Evolutionary conservation across 2,888 invertebrate species (phyloP).

Genomic region (Tortricodes alternella): DNA sequence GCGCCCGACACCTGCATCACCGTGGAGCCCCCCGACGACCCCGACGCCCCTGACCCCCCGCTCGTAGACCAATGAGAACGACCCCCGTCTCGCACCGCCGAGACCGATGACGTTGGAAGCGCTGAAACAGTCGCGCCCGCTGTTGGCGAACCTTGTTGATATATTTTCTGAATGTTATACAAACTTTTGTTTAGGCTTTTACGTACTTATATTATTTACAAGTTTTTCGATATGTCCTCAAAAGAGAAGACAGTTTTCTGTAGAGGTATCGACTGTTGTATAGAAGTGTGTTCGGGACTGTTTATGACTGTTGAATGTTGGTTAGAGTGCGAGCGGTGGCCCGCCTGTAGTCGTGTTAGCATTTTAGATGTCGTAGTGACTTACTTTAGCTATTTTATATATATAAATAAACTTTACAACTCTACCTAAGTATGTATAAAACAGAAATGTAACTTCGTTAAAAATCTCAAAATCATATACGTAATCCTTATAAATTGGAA

Average conservation of each 20-base stretch:
- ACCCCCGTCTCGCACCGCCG: conserved; percentile 39
- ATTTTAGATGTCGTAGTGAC: conserved; percentile 12
- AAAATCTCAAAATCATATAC: too few species aligned
- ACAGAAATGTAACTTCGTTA: too few species aligned
- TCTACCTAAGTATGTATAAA: too few species aligned
- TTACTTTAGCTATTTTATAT: conserved; percentile 12
- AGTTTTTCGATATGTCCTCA: conserved; percentile 62
- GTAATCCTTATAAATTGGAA: too few species aligned
- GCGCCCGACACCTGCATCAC: conserved; percentile 56
- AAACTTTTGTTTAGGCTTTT: conserved; percentile 50
- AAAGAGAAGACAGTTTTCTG: conserved; percentile 55
- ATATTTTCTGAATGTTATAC: conserved; percentile 63
- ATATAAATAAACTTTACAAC: too few species aligned
- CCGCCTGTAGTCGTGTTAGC: conserved; percentile 19
- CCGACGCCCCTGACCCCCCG: conserved; percentile 36
- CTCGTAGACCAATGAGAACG: conserved; percentile 45
- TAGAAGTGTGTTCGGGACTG: conserved; percentile 31
- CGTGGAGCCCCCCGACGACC: conserved; percentile 50
- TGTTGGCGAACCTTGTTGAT: conserved; percentile 45
- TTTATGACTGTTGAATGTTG: conserved; percentile 24
- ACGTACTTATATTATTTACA: conserved; percentile 39
- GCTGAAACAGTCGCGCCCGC: conserved; percentile 30
- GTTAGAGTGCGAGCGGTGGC: not conserved
- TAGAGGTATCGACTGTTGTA: conserved; percentile 62
- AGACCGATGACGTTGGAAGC: conserved; percentile 35